Percentiles rank a stretch among this genome's conserved stretches.
phyloP scores from a whole-genome alignment of 2,888 invertebrate genomes.

The Alviniconcha strummeri region DNA sequence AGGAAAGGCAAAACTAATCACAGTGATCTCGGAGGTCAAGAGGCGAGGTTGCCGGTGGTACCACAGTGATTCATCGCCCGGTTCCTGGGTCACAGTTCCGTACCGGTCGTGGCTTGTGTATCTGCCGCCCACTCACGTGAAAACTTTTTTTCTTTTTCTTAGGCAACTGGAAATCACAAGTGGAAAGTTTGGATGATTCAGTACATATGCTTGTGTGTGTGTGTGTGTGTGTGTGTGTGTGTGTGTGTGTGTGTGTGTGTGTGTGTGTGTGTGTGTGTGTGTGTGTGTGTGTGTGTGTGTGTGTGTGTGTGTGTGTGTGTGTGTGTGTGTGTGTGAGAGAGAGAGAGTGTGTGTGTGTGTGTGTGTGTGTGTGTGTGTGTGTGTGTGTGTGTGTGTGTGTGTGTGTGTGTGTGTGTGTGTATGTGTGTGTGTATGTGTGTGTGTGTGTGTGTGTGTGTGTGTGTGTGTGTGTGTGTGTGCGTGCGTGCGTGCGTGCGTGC shows the following conservation, averaged over 20 bases:
- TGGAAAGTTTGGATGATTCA: no score
- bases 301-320: constrained; percentile 18
- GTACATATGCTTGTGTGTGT: neutral
- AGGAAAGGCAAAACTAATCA: no score
- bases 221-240: constrained; percentile 18
- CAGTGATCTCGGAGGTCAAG: no score
- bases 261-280: neutral
- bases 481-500: neutral
- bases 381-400: constrained; percentile 28
- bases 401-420: constrained; percentile 7
- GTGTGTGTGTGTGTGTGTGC: neutral
- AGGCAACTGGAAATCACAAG: no score
- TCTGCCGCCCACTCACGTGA: no score
- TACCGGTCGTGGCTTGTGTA: no score
- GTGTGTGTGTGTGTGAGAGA: neutral
- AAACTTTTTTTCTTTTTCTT: no score
- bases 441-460: neutral
- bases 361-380: constrained; percentile 16
- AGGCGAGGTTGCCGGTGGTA: no score
- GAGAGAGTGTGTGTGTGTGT: neutral
- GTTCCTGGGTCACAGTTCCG: no score
- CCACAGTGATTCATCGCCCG: no score
- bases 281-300: constrained; percentile 28
- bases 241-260: constrained; percentile 18
- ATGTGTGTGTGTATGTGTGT: neutral